Conservation (phyloP, 2,888 invertebrate species). For the Sturmia bella region DNA sequence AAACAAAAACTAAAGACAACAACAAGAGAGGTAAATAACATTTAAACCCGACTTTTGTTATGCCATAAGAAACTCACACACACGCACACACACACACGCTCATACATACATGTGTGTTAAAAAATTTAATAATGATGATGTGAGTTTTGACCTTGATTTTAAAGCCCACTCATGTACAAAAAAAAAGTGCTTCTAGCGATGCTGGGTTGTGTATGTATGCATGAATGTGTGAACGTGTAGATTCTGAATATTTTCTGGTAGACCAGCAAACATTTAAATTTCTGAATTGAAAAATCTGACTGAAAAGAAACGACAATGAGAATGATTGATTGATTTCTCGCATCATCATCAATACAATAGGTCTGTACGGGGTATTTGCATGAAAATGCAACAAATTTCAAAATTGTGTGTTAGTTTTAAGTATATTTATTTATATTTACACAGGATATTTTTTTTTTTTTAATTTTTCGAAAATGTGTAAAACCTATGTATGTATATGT, state of each 20-base stretch:
- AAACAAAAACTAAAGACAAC: conserved; percentile 23
- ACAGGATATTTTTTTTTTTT: too few relatives aligned
- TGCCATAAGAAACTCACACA: neutral
- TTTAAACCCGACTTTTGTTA: conserved; percentile 57
- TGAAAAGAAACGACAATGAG: too few relatives aligned
- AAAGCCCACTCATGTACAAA: conserved; percentile 65
- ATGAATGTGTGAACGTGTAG: conserved; percentile 5
- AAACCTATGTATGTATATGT: neutral
- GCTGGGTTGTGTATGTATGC: neutral
- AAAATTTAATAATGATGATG: conserved; percentile 54
- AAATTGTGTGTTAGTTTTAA: neutral
- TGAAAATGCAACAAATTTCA: too few relatives aligned
- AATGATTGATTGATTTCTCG: too few relatives aligned
- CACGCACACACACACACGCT: neutral
- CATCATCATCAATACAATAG: too few relatives aligned
- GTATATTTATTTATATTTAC: conserved; percentile 20
- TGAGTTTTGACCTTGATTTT: conserved; percentile 70
- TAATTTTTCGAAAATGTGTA: too few relatives aligned
- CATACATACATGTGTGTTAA: neutral
- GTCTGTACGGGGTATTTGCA: too few relatives aligned
- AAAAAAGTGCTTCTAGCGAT: conserved; percentile 20
- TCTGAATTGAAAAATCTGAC: neutral
- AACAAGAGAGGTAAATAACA: conserved; percentile 59
- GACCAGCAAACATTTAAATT: conserved; percentile 30
- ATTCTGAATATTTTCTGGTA: conserved; percentile 13